These are phyloP conservation scores for Clostera curtula DNA, from an alignment of 2,888 invertebrate species.

Conservation along the genomic window DNA sequence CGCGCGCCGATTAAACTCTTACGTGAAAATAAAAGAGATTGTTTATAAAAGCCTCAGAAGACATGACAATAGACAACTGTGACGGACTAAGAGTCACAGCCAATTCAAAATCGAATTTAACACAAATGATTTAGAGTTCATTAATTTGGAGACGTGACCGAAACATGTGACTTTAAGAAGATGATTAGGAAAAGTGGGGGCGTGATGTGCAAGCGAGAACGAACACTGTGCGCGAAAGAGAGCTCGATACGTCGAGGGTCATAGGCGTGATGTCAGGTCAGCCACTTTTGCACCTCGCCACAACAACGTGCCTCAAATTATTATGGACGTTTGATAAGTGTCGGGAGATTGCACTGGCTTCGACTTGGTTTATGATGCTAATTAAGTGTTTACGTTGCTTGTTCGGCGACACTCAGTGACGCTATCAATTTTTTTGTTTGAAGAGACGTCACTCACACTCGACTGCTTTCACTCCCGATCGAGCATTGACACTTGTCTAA, in stretches of 20 bases:
- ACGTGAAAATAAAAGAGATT: conserved; percentile 73
- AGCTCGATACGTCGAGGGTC: conserved; percentile 57
- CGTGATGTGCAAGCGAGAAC: conserved; percentile 66
- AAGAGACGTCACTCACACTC: conserved; percentile 38
- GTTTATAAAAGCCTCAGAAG: conserved; percentile 70
- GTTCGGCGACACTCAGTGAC: conserved; percentile 41
- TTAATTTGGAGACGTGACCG: conserved; percentile 58
- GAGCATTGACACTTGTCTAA: conserved; percentile 32
- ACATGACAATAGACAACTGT: conserved; percentile 70
- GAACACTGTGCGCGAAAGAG: conserved; percentile 39
- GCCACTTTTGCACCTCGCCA: conserved; percentile 76
- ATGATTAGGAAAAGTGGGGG: conserved; percentile 71
- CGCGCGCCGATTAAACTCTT: conserved; percentile 68
- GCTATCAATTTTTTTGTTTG: conserved; percentile 34
- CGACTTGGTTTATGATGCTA: conserved; percentile 71
- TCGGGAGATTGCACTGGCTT: conserved; percentile 67
- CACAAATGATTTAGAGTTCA: conserved; percentile 61
- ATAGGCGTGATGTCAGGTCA: conserved; percentile 76
- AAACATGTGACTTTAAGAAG: conserved; percentile 69
- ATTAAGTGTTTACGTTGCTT: conserved; percentile 65
- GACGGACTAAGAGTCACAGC: conserved; percentile 55
- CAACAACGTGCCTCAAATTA: conserved; percentile 76
- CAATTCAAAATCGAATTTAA: conserved; percentile 63
- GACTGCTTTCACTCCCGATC: conserved; percentile 37
- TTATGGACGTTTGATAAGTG: conserved; percentile 75